Base-by-base conservation (phyloP, 2,113 vertebrate genomes). In the Pimephales promelas region DNA sequence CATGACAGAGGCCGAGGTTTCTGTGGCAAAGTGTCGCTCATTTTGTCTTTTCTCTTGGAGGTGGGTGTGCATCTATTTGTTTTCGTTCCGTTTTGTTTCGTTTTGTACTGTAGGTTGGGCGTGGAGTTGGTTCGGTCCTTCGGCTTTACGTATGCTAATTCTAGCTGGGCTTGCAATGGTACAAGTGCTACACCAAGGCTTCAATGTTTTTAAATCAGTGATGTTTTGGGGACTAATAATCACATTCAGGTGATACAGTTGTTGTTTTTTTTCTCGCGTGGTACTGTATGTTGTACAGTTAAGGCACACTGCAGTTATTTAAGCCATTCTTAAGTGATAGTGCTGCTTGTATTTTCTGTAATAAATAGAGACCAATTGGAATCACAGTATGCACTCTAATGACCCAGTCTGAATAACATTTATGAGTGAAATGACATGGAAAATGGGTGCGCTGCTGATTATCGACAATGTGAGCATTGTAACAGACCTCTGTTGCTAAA, bases 1-100 rank as follows among this genome's bases (percentile, higher is more conserved):
- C 89, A 90, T 93, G 90, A 92, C 90, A 90, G 89, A 90, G 66
- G 86, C 86, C 24, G 88, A 91, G 91, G 94, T 92, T 94, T 94
- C 91, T 86, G 85, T 83, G 89, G 88, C 86, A 89, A 86, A 88
- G 85, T 90, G 82, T 84, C 82, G 81, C 88, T 88, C 78, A 86
- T 91, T 89, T 88, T 88, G 82, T 90, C 73, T 81, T 80, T 86
- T 84, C 24, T 83, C 83, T 88, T 52, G 64, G 85, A 89, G 84
- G 49, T 73, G 64, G 81, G 28, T 59, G 79, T 74, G 81, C 36
- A 7, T 31, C 13, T 74, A 72, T 72, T 71, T 26, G 40, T 40
- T 86, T 28, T 89, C 54, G 28, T 8, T 83, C 70, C 18, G 86
- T 61, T 82, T 18, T 2, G 34, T 85, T 73, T 70, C 20, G 54